Percentiles rank a stretch among this genome's conserved stretches.
Conservation (phyloP, 2,888 invertebrate genomes). For the Hemicrepidius hirtus region DNA sequence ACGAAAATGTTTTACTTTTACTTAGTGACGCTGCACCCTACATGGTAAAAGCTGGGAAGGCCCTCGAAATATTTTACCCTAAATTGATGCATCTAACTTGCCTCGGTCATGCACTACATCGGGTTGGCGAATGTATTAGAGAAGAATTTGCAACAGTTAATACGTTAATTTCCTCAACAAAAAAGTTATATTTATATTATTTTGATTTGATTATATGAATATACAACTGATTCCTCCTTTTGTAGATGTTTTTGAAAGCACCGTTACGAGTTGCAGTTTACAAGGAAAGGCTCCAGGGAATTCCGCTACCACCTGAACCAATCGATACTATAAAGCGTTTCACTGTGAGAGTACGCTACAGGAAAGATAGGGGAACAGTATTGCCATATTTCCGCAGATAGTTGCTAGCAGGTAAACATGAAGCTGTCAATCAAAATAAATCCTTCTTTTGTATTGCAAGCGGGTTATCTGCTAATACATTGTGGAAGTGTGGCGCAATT, state of each 20-base stretch:
- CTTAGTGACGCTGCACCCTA: slow-evolving; percentile 54
- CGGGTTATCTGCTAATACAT: too few species aligned
- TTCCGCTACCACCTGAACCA: slow-evolving; percentile 58
- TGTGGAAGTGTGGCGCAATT: too few species aligned
- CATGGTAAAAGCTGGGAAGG: slow-evolving; percentile 58
- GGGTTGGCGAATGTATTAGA: slow-evolving; percentile 31
- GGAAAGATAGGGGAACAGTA: too few species aligned
- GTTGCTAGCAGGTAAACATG: too few species aligned
- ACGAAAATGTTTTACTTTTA: slow-evolving; percentile 28
- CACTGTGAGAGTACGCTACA: too few species aligned
- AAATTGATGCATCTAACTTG: slow-evolving; percentile 62
- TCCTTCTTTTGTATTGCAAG: too few species aligned
- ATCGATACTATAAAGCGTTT: slow-evolving; percentile 57
- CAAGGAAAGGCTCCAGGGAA: slow-evolving; percentile 51
- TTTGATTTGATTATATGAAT: slow-evolving; percentile 26
- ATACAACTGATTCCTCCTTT: neutral
- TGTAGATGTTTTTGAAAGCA: slow-evolving; percentile 59
- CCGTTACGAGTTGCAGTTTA: slow-evolving; percentile 49
- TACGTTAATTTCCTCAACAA: slow-evolving; percentile 58
- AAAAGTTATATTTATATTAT: slow-evolving; percentile 53
- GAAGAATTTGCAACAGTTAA: slow-evolving; percentile 54
- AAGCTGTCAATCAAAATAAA: too few species aligned
- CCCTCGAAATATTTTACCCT: slow-evolving; percentile 57
- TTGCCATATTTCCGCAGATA: too few species aligned
- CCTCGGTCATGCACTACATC: slow-evolving; percentile 59